These are phyloP conservation scores for Gnathonemus echidnorhynchus DNA, from an alignment of 2,113 vertebrate genomes.

Conservation along the genomic window DNA sequence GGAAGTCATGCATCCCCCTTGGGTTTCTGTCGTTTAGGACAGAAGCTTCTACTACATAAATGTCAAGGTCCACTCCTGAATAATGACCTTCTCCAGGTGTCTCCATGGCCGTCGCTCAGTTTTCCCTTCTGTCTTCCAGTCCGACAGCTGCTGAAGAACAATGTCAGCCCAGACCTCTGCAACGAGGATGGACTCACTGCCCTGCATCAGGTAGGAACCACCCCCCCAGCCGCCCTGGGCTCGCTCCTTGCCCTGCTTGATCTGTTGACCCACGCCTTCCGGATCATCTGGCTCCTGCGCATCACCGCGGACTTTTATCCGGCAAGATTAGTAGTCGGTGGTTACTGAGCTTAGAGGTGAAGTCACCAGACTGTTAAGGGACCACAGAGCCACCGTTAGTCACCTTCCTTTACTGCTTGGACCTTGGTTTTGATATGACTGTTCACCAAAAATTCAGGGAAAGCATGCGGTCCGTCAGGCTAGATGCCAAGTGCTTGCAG, in stretches of 20 bases:
- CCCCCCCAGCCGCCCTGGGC: background rate
- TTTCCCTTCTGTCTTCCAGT: constrained; percentile 63
- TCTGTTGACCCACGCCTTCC: background rate
- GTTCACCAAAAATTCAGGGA: background rate
- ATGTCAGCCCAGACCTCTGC: constrained; percentile 86
- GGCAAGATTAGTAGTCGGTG: background rate
- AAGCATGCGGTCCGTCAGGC: background rate
- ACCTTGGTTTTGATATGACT: background rate
- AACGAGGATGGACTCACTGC: constrained; percentile 94
- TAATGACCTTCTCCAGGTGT: background rate
- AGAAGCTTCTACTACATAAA: background rate
- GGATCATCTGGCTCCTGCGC: background rate
- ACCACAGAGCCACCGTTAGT: background rate
- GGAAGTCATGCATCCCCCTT: background rate
- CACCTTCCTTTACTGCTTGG: background rate
- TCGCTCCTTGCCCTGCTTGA: background rate
- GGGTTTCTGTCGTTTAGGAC: background rate
- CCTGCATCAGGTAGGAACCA: constrained; percentile 81
- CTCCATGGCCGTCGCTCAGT: background rate
- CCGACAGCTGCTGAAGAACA: constrained; percentile 85
- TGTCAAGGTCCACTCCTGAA: background rate
- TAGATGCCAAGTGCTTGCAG: background rate
- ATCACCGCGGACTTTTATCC: background rate
- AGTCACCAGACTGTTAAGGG: background rate
- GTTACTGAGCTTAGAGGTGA: background rate